Percentiles rank a stretch among this genome's conserved stretches.
Evolutionary conservation across 2,797 vertebrate genomes (phyloP).

Genomic region (Pachyuromys duprasi): DNA sequence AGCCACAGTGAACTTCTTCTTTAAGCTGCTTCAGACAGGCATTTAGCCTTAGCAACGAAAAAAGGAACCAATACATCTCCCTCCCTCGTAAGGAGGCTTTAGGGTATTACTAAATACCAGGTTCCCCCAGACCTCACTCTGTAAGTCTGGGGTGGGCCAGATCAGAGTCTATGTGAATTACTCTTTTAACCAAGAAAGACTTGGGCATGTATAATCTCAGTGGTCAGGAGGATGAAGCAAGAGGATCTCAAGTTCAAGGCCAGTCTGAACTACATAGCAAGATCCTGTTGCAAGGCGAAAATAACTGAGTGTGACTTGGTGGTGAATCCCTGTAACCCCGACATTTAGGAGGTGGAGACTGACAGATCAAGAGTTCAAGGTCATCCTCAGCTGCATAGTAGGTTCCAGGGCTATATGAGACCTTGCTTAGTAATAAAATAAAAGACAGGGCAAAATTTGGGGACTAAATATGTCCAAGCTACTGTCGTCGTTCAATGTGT

Average conservation of each 20-base stretch:
- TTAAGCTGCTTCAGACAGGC: background rate
- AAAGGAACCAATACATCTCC: background rate
- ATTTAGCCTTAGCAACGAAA: background rate
- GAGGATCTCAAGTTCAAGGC: background rate
- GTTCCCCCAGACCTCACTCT: background rate
- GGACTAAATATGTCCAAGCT: conserved; percentile 46
- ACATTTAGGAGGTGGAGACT: background rate
- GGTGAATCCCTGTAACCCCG: background rate
- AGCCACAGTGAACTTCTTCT: background rate
- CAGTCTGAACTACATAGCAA: background rate
- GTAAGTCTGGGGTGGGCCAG: background rate
- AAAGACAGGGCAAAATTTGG: conserved; percentile 47
- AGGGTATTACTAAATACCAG: background rate
- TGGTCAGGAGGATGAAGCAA: background rate
- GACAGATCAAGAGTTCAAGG: background rate
- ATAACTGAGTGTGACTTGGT: background rate
- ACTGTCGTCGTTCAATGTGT: conserved; percentile 29
- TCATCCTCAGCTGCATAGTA: background rate
- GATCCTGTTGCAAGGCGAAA: background rate
- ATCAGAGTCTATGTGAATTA: background rate
- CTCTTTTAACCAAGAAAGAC: conserved; percentile 20
- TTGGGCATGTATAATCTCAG: background rate
- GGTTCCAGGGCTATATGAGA: background rate
- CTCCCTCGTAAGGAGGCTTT: background rate
- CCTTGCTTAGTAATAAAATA: background rate